Conservation (phyloP, 2,797 vertebrate genomes). For the Acrossocheilus fasciatus region DNA sequence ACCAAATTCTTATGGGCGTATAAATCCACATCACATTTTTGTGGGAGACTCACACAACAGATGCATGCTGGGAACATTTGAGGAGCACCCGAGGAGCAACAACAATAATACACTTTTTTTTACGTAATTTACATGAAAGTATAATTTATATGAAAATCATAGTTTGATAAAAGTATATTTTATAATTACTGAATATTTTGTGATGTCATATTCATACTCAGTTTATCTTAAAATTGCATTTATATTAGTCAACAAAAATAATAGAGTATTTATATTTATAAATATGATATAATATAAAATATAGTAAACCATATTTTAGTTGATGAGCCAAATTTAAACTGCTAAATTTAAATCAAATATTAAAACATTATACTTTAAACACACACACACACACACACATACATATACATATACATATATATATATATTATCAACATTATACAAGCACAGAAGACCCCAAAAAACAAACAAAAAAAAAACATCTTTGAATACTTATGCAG, state of each 20-base stretch:
- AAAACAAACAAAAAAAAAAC: slow-evolving; percentile 7
- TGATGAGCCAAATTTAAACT: neutral
- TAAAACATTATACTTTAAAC: slow-evolving; percentile 25
- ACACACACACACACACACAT: neutral
- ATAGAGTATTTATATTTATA: neutral
- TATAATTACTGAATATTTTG: neutral
- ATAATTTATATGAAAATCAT: neutral
- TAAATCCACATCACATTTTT: slow-evolving; percentile 34
- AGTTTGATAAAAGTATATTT: neutral
- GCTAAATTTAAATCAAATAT: slow-evolving; percentile 39
- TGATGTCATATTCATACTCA: neutral
- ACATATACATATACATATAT: neutral
- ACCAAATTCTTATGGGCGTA: slow-evolving; percentile 35
- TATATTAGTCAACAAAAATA: neutral
- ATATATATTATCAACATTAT: slow-evolving; percentile 2
- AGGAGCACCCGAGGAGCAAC: neutral
- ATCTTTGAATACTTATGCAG: slow-evolving; percentile 37
- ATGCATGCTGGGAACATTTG: slow-evolving; percentile 2
- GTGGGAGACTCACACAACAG: neutral
- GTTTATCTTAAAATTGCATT: neutral
- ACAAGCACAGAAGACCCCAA: neutral
- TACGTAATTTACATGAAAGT: neutral
- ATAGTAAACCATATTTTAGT: too few relatives aligned
- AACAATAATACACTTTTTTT: neutral
- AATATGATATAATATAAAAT: neutral